Evolutionary conservation across 2,797 vertebrate genomes (phyloP), one percentile per base, ranked within the genome.

Genomic region (Euthynnus affinis): DNA sequence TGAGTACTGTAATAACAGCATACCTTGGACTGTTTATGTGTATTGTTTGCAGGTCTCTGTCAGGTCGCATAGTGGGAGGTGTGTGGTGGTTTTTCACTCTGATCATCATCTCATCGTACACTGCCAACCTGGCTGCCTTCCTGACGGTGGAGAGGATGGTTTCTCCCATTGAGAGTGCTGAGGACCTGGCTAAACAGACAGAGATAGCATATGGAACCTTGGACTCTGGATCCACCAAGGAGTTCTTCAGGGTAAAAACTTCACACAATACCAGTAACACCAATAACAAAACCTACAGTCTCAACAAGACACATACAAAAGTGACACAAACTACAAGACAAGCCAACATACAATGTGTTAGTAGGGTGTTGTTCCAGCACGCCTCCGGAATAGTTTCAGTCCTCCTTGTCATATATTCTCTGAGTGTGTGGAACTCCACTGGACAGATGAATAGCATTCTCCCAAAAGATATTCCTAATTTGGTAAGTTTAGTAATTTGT

Each of bases 21-120:
- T 29, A n/a, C 2, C n/a, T 37, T 62, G 37, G 15, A 18, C 3
- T 67, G 67, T 25, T 2, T 59, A 25, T 69, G 0, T 66, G 22
- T 34, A 44, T 66, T 67, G 37, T 55, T 13, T 44, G 89, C 95
- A 99, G 98, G 95, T 99, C 98, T 87, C 96, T 99, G 83, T 99
- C 98, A 85, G 98, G 98, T 85, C 98, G 98, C 88, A 99, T 99
- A 93, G 98, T 99, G 81, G 98, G 98, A 89, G 98, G 98, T 69
- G 98, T 99, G 80, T 99, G 98, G 98, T 99, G 98, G 98, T 99
- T 99, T 95, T 99, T 99, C 95, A 99, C 98, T 83, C 95, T 99
- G 92, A 99, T 99, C 95, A 99, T 99, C 93, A 99, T 99, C 94
- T 99, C 98, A 32, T 99, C 98, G 84, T 99, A 99, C 96, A 99